These are phyloP conservation scores for Drosophila bocki DNA, from an alignment of 1,140 invertebrate genomes.

Conservation along the genomic window DNA sequence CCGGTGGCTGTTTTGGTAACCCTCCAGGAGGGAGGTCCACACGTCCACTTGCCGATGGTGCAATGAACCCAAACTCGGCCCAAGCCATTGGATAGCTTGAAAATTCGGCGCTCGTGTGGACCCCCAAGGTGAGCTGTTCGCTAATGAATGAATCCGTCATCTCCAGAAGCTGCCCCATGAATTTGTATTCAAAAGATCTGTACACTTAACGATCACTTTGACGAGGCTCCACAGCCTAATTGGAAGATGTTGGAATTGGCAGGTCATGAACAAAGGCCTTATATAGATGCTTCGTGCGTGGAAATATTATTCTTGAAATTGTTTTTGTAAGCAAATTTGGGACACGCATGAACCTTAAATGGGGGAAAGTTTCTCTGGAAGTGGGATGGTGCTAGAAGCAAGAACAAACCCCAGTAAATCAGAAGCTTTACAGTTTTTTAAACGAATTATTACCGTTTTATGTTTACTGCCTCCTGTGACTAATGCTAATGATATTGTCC, in stretches of 20 bases:
- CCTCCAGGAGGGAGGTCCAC: constrained; percentile 23
- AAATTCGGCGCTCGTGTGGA: constrained; percentile 52
- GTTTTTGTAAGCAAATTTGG: constrained; percentile 1
- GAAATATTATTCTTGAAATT: neutral
- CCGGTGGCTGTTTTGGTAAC: constrained; percentile 62
- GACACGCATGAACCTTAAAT: constrained; percentile 2
- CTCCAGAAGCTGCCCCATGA: constrained; percentile 41
- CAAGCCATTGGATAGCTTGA: constrained; percentile 37
- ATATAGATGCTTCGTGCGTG: neutral
- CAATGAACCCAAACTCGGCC: constrained; percentile 64
- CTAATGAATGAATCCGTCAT: constrained; percentile 62
- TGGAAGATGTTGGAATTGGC: neutral
- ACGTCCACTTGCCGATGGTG: constrained; percentile 37
- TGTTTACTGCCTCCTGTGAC: constrained; percentile 27
- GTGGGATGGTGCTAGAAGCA: neutral
- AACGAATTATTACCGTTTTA: neutral
- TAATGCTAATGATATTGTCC: constrained; percentile 48
- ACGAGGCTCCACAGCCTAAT: neutral
- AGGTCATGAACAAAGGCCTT: neutral
- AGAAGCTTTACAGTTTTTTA: neutral
- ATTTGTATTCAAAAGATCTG: constrained; percentile 59
- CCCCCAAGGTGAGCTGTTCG: constrained; percentile 48
- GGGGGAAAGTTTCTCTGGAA: constrained; percentile 4
- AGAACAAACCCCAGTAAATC: neutral
- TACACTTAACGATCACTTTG: constrained; percentile 5